Evolutionary conservation across 2,888 invertebrate genomes (phyloP).

Genomic region (Ptilodon capucinus): DNA sequence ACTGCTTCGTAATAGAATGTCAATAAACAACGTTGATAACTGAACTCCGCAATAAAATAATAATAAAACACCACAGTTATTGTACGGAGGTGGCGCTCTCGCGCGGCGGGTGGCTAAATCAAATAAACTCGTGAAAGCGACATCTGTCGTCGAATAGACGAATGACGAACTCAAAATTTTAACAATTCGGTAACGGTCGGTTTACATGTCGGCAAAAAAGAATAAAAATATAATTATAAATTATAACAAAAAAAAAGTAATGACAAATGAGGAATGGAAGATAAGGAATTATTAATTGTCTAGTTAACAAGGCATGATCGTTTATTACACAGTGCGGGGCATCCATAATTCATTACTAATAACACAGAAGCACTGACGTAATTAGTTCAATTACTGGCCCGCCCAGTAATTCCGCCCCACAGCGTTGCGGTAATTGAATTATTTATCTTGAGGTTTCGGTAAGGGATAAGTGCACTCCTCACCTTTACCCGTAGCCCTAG

Average conservation of each 20-base stretch:
- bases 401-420: conserved; percentile 64
- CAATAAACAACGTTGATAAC: conserved; percentile 68
- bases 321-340: conserved; percentile 61
- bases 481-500: conserved; percentile 57
- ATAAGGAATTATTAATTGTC: conserved; percentile 45
- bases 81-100: conserved; percentile 46
- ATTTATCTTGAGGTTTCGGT: conserved; percentile 66
- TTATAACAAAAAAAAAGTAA: conserved; percentile 23
- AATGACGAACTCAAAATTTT: conserved; percentile 33
- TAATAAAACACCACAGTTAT: conserved; percentile 58
- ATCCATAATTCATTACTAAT: conserved; percentile 79
- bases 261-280: conserved; percentile 20
- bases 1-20: conserved; percentile 69
- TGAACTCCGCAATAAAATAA: conserved; percentile 59
- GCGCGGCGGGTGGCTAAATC: conserved; percentile 34
- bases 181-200: conserved; percentile 15
- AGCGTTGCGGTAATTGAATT: conserved; percentile 62
- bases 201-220: conserved; percentile 10
- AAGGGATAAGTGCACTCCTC: conserved; percentile 52
- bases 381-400: conserved; percentile 78
- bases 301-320: conserved; percentile 59
- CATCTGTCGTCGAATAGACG: conserved; percentile 62
- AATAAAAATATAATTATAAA: background rate
- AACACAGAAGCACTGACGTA: conserved; percentile 72
- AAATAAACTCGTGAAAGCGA: conserved; percentile 41